These are phyloP conservation scores for Pseudochirops cupreus DNA, from an alignment of 2,797 vertebrate genomes.

Conservation along the genomic window DNA sequence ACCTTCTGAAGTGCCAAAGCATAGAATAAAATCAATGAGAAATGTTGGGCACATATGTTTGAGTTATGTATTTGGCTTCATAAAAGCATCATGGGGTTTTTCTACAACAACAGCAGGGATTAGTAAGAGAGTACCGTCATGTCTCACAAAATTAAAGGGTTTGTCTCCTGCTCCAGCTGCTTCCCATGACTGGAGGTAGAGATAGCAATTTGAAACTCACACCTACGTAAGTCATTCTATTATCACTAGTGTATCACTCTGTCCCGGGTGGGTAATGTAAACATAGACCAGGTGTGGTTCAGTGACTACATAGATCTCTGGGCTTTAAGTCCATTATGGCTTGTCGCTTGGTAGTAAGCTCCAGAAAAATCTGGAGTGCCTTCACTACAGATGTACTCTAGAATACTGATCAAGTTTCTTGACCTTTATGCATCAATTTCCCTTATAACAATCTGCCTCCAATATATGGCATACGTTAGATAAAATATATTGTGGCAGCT, in stretches of 20 bases:
- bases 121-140: conserved; percentile 34
- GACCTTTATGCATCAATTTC: too few relatives aligned
- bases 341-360: too few relatives aligned
- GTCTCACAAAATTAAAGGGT: background rate
- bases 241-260: background rate
- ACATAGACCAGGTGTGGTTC: conserved; percentile 6
- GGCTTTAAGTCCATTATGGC: too few relatives aligned
- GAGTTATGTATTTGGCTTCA: background rate
- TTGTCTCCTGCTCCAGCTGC: conserved; percentile 36
- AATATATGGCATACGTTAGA: too few relatives aligned
- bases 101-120: conserved; percentile 43
- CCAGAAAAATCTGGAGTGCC: too few relatives aligned
- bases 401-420: too few relatives aligned
- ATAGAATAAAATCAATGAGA: conserved; percentile 44
- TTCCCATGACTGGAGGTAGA: conserved; percentile 46
- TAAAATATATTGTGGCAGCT: too few relatives aligned
- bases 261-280: background rate
- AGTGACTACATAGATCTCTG: conserved; percentile 6
- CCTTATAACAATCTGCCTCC: too few relatives aligned
- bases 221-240: background rate
- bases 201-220: conserved; percentile 52
- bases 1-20: background rate
- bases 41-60: conserved; percentile 31
- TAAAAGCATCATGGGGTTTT: conserved; percentile 28
- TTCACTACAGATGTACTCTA: too few relatives aligned